Conservation (phyloP, 2,888 invertebrate species). For the Hanleya hanleyi region DNA sequence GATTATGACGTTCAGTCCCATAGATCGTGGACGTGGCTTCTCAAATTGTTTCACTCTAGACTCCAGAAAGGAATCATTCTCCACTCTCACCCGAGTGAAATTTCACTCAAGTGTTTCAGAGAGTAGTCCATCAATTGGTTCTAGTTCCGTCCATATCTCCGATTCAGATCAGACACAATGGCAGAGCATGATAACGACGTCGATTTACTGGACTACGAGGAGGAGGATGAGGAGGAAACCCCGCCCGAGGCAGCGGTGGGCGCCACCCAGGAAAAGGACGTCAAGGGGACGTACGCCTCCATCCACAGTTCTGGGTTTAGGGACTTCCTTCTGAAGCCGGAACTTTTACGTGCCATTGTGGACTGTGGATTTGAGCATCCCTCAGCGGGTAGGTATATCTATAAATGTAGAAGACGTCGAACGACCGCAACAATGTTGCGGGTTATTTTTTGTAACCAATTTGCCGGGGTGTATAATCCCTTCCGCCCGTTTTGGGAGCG, state of each 20-base stretch:
- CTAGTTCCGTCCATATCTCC: not conserved
- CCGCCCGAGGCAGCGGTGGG: conserved; percentile 73
- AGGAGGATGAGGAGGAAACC: conserved; percentile 83
- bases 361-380: conserved; percentile 99
- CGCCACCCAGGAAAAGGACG: conserved; percentile 84
- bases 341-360: conserved; percentile 94
- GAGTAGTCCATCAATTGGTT: too few species aligned
- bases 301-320: conserved; percentile 99
- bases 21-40: too few species aligned
- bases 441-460: not conserved
- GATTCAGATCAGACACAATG: conserved; percentile 34
- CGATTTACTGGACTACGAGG: conserved; percentile 98
- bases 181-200: conserved; percentile 54
- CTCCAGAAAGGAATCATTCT: too few species aligned
- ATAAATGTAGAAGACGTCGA: too few species aligned
- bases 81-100: too few species aligned
- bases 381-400: conserved; percentile 89
- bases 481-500: too few species aligned
- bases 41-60: too few species aligned
- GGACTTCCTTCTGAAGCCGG: conserved; percentile 96
- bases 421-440: too few species aligned
- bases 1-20: too few species aligned
- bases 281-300: conserved; percentile 81
- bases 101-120: too few species aligned
- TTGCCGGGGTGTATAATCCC: too few species aligned